Evolutionary conservation across 2,113 vertebrate species (phyloP).

Genomic region (Oxygymnocypris stewartii): DNA sequence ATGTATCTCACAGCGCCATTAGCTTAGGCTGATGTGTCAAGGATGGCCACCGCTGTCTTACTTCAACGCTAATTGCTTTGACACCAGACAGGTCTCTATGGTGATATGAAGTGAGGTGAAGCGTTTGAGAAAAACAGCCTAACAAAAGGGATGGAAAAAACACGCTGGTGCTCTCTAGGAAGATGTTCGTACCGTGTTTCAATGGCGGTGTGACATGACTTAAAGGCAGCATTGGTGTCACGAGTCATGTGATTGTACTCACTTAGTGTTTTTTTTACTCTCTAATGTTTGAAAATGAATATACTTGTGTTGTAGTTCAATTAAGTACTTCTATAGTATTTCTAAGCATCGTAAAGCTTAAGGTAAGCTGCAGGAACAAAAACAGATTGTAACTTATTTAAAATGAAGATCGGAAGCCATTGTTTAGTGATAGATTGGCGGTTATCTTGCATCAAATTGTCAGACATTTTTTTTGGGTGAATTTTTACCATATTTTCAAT

Average conservation of each 20-base stretch:
- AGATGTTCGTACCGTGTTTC: neutral
- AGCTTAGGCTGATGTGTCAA: conserved; percentile 20
- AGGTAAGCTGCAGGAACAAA: neutral
- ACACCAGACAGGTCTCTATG: conserved; percentile 28
- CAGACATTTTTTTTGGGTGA: neutral
- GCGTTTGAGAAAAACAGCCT: neutral
- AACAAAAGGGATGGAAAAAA: neutral
- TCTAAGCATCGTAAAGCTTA: neutral
- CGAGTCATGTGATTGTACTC: neutral
- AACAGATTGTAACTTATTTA: neutral
- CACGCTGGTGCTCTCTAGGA: neutral
- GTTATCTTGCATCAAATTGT: neutral
- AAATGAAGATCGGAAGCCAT: neutral
- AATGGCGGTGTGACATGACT: neutral
- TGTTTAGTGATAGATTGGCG: neutral
- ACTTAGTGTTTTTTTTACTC: no score
- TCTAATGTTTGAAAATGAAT: no score
- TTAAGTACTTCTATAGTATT: neutral
- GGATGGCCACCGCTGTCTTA: conserved; percentile 18
- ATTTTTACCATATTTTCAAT: neutral
- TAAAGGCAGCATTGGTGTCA: neutral
- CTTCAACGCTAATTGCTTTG: conserved; percentile 25
- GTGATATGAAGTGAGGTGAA: conserved; percentile 38
- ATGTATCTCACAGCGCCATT: neutral
- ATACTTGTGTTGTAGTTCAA: neutral